These are phyloP conservation scores for Argyrosomus regius DNA, from an alignment of 2,797 vertebrate genomes.

Conservation along the genomic window DNA sequence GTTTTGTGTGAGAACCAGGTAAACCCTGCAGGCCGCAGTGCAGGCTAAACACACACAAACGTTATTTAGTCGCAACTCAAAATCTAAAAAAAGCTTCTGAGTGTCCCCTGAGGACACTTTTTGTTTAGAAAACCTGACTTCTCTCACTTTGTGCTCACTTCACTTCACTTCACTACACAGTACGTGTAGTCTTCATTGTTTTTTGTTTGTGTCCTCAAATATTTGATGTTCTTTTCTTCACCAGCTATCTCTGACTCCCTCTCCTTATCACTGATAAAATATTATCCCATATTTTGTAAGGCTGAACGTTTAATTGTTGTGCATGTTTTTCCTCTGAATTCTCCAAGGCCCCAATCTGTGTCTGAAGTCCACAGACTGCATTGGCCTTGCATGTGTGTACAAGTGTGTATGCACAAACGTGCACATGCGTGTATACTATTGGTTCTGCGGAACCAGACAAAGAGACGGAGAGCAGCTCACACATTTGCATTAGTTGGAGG, in stretches of 20 bases:
- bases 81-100: constrained; percentile 3
- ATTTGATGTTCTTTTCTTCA: constrained; percentile 8
- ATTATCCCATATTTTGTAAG: constrained; percentile 49
- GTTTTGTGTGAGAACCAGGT: constrained; percentile 20
- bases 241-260: constrained; percentile 14
- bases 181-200: neutral
- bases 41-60: constrained; percentile 10
- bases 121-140: neutral
- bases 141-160: neutral
- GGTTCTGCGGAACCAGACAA: constrained; percentile 62
- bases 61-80: neutral
- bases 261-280: constrained; percentile 37
- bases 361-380: constrained; percentile 19
- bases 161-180: neutral
- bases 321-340: constrained; percentile 58
- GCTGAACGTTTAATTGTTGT: constrained; percentile 43
- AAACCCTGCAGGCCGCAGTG: constrained; percentile 16
- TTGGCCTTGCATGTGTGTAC: constrained; percentile 50
- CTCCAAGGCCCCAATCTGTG: constrained; percentile 56
- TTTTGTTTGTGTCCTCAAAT: constrained; percentile 10
- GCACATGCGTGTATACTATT: constrained; percentile 22
- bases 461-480: constrained; percentile 41
- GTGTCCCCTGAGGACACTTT: neutral
- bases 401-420: constrained; percentile 17
- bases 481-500: constrained; percentile 75